phyloP scores from a whole-genome alignment of 1,140 invertebrate genomes.

The Bombyx mandarina region DNA sequence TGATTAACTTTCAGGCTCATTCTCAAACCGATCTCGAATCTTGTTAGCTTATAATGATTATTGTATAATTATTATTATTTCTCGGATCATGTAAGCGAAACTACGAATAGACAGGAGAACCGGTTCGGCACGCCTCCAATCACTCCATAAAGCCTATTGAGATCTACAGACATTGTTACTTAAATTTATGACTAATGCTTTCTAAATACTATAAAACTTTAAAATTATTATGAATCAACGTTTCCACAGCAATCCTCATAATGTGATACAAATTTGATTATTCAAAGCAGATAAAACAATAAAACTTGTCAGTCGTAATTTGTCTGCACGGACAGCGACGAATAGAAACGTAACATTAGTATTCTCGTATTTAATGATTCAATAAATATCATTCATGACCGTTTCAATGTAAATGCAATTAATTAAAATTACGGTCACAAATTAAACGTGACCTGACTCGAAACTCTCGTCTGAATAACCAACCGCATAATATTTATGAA shows the following conservation, averaged over 20 bases:
- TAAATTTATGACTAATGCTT: background rate
- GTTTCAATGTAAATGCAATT: slow-evolving; percentile 10
- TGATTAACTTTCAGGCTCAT: no score
- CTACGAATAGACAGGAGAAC: no score
- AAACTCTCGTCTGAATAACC: background rate
- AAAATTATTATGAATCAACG: no score
- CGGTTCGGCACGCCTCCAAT: no score
- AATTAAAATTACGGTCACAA: slow-evolving; percentile 12
- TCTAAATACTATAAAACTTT: background rate
- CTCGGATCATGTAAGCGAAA: no score
- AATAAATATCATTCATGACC: slow-evolving; percentile 9
- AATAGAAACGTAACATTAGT: slow-evolving; percentile 4
- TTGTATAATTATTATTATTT: no score
- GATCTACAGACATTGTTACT: no score
- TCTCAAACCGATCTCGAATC: no score
- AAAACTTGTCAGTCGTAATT: slow-evolving; percentile 4
- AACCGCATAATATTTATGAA: no score
- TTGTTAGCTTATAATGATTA: no score
- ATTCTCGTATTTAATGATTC: slow-evolving; percentile 5
- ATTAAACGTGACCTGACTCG: slow-evolving; percentile 9
- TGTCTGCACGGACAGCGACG: background rate
- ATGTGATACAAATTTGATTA: slow-evolving; percentile 2
- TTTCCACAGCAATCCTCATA: no score
- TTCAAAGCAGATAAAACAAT: slow-evolving; percentile 3
- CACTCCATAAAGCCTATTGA: no score